Base-by-base conservation (phyloP, 2,888 invertebrate genomes). In the Cepaea hortensis region DNA sequence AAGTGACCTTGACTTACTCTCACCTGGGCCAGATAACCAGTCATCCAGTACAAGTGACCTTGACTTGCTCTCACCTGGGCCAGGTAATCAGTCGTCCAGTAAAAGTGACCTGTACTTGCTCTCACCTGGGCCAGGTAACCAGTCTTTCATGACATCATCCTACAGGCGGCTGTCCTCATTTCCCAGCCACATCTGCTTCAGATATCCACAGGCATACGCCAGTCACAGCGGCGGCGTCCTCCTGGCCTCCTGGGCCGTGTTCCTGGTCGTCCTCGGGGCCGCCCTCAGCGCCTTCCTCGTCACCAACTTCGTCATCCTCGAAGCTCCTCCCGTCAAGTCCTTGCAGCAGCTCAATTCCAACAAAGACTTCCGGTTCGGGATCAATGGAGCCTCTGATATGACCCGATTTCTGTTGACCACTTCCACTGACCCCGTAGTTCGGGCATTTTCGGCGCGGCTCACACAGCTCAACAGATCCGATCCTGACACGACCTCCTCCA, bases 191-290 rank as follows among this genome's bases (percentile, higher is more conserved):
- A 23, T 72, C 72, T 9, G 72, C 72, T 72, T 72, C 23, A 72
- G n/a, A n/a, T 72, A 72, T 7, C 4, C 72, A 20, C 9, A 3
- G n/a, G 3, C 20, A n/a, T 72, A 72, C 23, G 72, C 7, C 1
- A n/a, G n/a, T 3, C 72, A 72, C 72, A 3, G 23, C 4, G 72
- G 72, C 4, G 23, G 72, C 6, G n/a, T 72, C 23, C n/a, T 72
- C n/a, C 72, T 72, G n/a, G 72, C 72, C n/a, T 72, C n/a, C 20
- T 72, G 72, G 72, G 72, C n/a, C n/a, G 9, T 72, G 23, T 72
- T 72, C n/a, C n/a, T 72, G 18, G 23, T 72, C n/a, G 23, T 72
- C 4, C 20, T 72, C n/a, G 72, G 72, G 20, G 3, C 72, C 4
- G 72, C 72, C 9, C n/a, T n/a, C 72, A 72, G 72, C 23, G 72